These are phyloP conservation scores for Varanus komodoensis DNA, from an alignment of 2,113 vertebrate species.

Conservation along the genomic window DNA sequence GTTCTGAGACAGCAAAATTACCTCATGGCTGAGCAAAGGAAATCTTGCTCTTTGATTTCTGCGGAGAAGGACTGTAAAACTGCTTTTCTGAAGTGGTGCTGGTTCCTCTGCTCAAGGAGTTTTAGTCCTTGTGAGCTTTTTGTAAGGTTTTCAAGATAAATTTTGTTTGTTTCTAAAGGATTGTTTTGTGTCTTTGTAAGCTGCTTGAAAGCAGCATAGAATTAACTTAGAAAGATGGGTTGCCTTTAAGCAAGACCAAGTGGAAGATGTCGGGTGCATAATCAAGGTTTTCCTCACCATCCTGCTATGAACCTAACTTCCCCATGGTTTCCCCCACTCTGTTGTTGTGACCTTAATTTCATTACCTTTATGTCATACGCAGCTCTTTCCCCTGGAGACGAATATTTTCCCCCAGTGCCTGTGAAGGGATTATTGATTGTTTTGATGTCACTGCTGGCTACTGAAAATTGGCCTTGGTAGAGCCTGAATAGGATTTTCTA, in stretches of 20 bases:
- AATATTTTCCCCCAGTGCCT: not conserved
- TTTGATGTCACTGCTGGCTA: not conserved
- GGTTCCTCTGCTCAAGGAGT: too few relatives aligned
- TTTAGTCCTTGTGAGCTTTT: not conserved
- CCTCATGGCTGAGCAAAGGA: not conserved
- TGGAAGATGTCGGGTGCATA: not conserved
- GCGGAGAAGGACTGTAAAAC: not conserved
- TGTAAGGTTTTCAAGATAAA: not conserved
- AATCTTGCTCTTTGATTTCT: not conserved
- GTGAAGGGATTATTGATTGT: not conserved
- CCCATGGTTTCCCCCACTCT: not conserved
- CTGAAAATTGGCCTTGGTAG: not conserved
- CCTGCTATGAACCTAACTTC: too few relatives aligned
- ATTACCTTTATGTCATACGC: not conserved
- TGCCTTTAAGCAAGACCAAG: not conserved
- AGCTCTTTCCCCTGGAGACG: not conserved
- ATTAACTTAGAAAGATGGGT: not conserved
- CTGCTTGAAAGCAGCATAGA: not conserved
- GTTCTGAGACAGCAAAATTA: not conserved
- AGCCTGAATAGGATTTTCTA: not conserved
- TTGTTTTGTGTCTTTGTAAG: not conserved
- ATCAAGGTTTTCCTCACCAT: too few relatives aligned
- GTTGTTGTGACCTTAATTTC: not conserved
- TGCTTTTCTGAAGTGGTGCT: too few relatives aligned
- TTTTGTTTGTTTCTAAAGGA: not conserved